Base-by-base conservation (phyloP, 1,140 invertebrate genomes). In the Drosophila arawakana region DNA sequence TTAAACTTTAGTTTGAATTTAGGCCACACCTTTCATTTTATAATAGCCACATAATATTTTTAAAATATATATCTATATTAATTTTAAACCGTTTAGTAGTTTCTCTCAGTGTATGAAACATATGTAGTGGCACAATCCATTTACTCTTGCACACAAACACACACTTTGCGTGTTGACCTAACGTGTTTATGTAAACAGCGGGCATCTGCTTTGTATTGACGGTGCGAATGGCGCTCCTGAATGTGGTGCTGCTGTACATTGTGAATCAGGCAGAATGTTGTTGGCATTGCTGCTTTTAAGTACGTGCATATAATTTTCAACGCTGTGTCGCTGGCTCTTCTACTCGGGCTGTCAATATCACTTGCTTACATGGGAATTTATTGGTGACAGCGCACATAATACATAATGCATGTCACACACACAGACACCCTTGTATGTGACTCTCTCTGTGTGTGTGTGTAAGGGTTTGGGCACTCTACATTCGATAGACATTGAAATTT, bases 301-400 rank as follows among this genome's bases (percentile, higher is more conserved):
- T 86, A 88, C 82, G 77, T 89, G 80, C 76, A 89, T 88, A 88
- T 88, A 89, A 86, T 86, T 88, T 88, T 80, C 81, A 80, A 25
- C 74, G 65, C 59, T 70, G 57, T 67, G 57, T 67, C 57, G 50
- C 35, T 63, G 81, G 60, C 78, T 69, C 84, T 74, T 70, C 66
- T 70, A 81, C 78, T 78, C 71, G 62, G 69, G 69, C 83, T 86
- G 83, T 86, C 83, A 86, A 86, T 86, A 86, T 89, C 83, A 86
- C 76, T 86, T 86, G 83, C 83, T 86, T 86, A 88, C 83, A 86
- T 88, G 76, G 70, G 80, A 86, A 86, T 86, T 86, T 86, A 86
- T 88, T 89, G 83, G 74, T 80, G 83, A 86, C 83, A 86, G 76
- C 76, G 76, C 76, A 74, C 73, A 88, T 83, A 89, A 88, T 88